Evolutionary conservation across 2,113 vertebrate genomes (phyloP).

Genomic region (Propithecus coquereli): DNA sequence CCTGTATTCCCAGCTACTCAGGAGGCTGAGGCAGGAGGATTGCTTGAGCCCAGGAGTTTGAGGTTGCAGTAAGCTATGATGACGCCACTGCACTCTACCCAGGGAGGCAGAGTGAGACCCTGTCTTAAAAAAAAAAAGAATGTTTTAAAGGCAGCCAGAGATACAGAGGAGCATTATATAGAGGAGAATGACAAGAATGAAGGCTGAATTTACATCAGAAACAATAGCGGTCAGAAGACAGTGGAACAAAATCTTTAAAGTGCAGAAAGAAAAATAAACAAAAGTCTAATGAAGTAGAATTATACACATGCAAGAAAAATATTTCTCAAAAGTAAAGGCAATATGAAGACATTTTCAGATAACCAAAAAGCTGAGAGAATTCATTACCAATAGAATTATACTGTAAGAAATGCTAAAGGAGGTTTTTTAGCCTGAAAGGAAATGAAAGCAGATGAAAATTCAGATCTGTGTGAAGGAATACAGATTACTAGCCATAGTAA

Average conservation of each 20-base stretch:
- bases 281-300: not conserved
- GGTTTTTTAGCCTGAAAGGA: not conserved
- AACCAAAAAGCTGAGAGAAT: not conserved
- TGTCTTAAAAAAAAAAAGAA: not conserved
- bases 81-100: too few relatives aligned
- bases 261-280: not conserved
- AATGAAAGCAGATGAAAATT: not conserved
- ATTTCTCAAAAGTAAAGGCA: not conserved
- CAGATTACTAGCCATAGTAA: not conserved
- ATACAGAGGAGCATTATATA: not conserved
- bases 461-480: not conserved
- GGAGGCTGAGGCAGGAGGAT: too few relatives aligned
- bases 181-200: not conserved
- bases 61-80: too few relatives aligned
- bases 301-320: not conserved
- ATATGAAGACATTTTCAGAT: not conserved
- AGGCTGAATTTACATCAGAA: not conserved
- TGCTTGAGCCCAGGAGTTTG: too few relatives aligned
- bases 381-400: not conserved
- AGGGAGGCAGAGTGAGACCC: too few relatives aligned
- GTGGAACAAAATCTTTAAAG: not conserved
- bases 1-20: too few relatives aligned
- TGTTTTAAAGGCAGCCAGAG: not conserved
- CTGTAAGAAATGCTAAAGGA: not conserved
- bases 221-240: not conserved